Base-by-base conservation (phyloP, 2,888 invertebrate species). In the Caenorhabditis sulstoni region DNA sequence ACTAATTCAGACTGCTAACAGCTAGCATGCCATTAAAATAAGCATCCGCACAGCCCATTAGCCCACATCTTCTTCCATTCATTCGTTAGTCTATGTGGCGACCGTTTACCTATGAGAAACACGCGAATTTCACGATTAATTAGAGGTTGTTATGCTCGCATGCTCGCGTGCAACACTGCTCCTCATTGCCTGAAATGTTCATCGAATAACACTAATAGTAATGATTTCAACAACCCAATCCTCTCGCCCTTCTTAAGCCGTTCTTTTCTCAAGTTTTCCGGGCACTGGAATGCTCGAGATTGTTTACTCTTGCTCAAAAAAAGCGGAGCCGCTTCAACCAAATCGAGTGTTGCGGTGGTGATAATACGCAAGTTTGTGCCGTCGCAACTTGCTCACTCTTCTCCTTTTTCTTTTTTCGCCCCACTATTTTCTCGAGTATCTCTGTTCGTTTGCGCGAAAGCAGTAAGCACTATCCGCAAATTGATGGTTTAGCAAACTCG, bases 101-200 rank as follows among this genome's bases (percentile, higher is more conserved):
- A 67, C 12, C 45, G 45, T 50, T 16, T 37, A 53, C 47, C 66
- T 57, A 49, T n/a, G 37, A 55, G 49, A 16, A 59, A 52, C 52
- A 68, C 58, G 67, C 67, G 29, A 58, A 41, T 68, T 53, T 61
- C n/a, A 70, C 71, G 62, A 62, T 71, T 71, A 71, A 71, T 71
- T 71, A 71, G 47, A 44, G 64, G 73, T 73, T 73, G 62, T 57
- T 70, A 71, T 62, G 37, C 64, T 57, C 35, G 64, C 57, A 39
- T 16, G 35, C 9, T 45, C 57, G 37, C 71, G 18, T 71, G 71
- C 71, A 57, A 62, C 55, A 47, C 55, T 41, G n/a, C 50, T 35
- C 45, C 16, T 52, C n/a, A n/a, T n/a, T n/a, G n/a, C n/a, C n/a
- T n/a, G 7, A 5, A 45, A 45, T 16, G 45, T 49, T 41, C 41